These are phyloP conservation scores for Tenthredo distinguenda DNA, from an alignment of 2,888 invertebrate genomes.

Conservation along the genomic window DNA sequence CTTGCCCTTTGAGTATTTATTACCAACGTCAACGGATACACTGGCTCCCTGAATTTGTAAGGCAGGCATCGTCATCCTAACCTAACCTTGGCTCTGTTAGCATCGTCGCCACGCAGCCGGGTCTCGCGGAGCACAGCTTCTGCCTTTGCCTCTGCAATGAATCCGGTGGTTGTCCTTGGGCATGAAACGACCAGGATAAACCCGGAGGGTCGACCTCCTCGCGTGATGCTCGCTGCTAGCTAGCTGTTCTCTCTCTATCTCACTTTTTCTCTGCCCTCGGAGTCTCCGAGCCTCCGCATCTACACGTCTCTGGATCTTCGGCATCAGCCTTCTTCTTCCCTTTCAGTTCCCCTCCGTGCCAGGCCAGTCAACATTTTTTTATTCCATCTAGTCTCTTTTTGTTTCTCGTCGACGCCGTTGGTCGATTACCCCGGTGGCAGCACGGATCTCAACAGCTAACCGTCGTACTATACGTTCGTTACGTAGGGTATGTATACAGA, in stretches of 20 bases:
- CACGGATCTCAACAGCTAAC: background rate
- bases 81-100: constrained; percentile 31
- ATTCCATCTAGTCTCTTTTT: background rate
- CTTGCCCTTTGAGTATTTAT: constrained; percentile 37
- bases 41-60: constrained; percentile 45
- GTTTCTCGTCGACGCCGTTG: constrained; percentile 18
- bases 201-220: constrained; percentile 42
- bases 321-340: constrained; percentile 26
- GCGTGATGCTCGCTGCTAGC: constrained; percentile 20
- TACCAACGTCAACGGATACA: constrained; percentile 39
- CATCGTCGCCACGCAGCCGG: constrained; percentile 30
- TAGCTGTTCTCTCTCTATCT: constrained; percentile 8
- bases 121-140: constrained; percentile 12
- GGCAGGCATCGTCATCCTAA: constrained; percentile 26
- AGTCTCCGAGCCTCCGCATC: background rate
- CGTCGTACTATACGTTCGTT: background rate
- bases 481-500: background rate
- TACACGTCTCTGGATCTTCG: background rate
- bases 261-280: constrained; percentile 26
- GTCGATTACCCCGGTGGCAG: constrained; percentile 25
- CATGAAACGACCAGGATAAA: constrained; percentile 46
- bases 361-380: constrained; percentile 25
- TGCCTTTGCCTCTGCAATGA: constrained; percentile 20
- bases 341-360: constrained; percentile 31
- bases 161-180: constrained; percentile 48